Percentiles rank a stretch among this genome's conserved stretches.
Evolutionary conservation across 2,797 vertebrate genomes (phyloP).

Genomic region (Chiloscyllium punctatum): DNA sequence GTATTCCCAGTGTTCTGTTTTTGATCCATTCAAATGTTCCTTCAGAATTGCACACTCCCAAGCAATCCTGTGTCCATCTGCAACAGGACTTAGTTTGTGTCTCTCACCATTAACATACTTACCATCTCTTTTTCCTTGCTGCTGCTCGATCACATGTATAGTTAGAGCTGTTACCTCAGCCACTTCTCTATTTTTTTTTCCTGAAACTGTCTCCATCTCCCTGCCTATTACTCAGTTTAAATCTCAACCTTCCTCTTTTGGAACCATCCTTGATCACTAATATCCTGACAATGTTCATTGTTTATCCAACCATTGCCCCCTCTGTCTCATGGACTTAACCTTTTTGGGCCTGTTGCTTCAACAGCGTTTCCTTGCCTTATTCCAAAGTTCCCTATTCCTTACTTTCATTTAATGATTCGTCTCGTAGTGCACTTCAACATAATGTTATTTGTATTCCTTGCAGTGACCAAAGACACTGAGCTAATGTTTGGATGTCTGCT

Average conservation of each 20-base stretch:
- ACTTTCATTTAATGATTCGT: not conserved
- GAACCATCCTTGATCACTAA: not conserved
- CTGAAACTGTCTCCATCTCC: not conserved
- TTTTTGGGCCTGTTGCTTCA: not conserved
- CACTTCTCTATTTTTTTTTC: not conserved
- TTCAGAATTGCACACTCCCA: too few relatives aligned
- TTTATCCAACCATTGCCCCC: not conserved
- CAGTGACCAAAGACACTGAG: not conserved
- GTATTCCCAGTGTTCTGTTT: not conserved
- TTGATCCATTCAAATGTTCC: not conserved
- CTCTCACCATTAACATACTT: not conserved
- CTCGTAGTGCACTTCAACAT: not conserved
- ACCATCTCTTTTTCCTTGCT: not conserved
- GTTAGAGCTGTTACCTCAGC: not conserved
- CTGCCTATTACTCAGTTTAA: not conserved
- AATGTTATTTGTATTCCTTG: not conserved
- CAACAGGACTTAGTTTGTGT: not conserved
- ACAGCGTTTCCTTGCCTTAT: not conserved
- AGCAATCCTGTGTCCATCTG: not conserved
- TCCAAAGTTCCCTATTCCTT: not conserved
- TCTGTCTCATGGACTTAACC: not conserved
- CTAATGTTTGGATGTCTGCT: not conserved
- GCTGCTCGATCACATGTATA: not conserved
- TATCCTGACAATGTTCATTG: not conserved
- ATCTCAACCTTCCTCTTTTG: not conserved